Evolutionary conservation across 2,888 invertebrate genomes (phyloP), one percentile per base, ranked within the genome.

Genomic region (Drosophila pullipes): DNA sequence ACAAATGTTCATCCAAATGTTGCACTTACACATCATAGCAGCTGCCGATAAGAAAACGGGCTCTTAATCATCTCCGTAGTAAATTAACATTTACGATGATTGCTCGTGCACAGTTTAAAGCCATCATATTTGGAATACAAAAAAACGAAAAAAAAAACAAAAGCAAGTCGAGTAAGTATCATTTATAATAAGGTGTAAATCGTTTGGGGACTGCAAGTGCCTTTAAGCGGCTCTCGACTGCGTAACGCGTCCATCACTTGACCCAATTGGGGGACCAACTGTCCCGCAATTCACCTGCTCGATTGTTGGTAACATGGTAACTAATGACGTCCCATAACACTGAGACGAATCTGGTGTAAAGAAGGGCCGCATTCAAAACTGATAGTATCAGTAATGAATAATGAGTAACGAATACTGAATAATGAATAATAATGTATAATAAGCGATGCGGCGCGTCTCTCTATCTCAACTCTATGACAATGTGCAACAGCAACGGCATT

Each of bases 351-450:
- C 16, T 31, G 60, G 57, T 57, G 39, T 39, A 13, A 55, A 53
- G 59, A 47, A 39, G 30, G 63, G 63, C 47, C 52, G 47, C 67
- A 69, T 73, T 79, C 69, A 66, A 62, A 73, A 62, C 68, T 69
- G 66, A 76, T 66, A 64, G 57, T 60, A 72, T 69, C 73, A 54
- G 67, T 67, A 55, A 65, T 78, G 62, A 63, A 85, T 75, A 83
- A 83, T 84, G 74, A 76, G 74, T 63, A 55, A 65, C 76, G 76
- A 78, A 75, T 78, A 65, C 62, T 75, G 58, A 63, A 85, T 75
- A 83, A 82, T 85, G 72, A 76, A 88, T 81, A 74, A 83, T 76
- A 78, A 87, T 84, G 72, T 85, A 81, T 61, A 76, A 86, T 78
- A 85, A 76, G 69, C 76, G 52, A 54, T 35, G 54, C 54, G 55